Percentiles rank a stretch among this genome's conserved stretches.
phyloP scores from a whole-genome alignment of 1,140 invertebrate species.

The Diplogasteroides magnus region DNA sequence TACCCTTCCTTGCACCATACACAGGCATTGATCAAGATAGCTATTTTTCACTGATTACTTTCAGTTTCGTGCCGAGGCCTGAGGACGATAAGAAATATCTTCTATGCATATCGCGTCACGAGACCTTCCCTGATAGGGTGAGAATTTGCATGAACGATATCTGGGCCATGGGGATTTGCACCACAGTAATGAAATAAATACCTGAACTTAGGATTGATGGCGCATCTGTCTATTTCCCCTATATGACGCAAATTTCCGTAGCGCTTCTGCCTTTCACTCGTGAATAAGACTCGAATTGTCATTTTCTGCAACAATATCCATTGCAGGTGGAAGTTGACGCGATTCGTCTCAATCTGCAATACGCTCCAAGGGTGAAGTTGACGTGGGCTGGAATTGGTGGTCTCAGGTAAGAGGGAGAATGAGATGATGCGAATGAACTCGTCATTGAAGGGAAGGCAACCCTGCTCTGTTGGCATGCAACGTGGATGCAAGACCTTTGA shows the following conservation, averaged over 20 bases:
- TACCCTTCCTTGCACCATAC: background rate
- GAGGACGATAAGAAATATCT: conserved; percentile 33
- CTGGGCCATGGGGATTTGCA: too few species aligned
- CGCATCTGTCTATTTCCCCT: too few species aligned
- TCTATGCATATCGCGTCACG: conserved; percentile 30
- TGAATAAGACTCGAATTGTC: too few species aligned
- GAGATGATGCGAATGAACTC: background rate
- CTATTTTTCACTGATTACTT: background rate
- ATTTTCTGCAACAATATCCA: background rate
- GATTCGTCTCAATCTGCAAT: conserved; percentile 22
- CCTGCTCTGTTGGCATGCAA: conserved; percentile 31
- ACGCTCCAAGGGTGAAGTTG: conserved; percentile 29
- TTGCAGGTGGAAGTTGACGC: conserved; percentile 26
- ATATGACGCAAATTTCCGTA: too few species aligned
- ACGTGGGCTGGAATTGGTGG: conserved; percentile 8
- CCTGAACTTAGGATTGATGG: too few species aligned
- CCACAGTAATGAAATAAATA: too few species aligned
- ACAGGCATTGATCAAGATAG: background rate
- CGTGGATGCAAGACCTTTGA: conserved; percentile 31
- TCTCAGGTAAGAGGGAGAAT: background rate
- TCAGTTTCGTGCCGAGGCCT: conserved; percentile 28
- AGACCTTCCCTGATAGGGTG: conserved; percentile 32
- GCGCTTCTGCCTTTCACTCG: too few species aligned
- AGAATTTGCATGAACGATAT: too few species aligned
- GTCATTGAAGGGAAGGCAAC: conserved; percentile 24